These are phyloP conservation scores for Teleopsis dalmanni DNA, from an alignment of 1,140 invertebrate species.

Conservation along the genomic window DNA sequence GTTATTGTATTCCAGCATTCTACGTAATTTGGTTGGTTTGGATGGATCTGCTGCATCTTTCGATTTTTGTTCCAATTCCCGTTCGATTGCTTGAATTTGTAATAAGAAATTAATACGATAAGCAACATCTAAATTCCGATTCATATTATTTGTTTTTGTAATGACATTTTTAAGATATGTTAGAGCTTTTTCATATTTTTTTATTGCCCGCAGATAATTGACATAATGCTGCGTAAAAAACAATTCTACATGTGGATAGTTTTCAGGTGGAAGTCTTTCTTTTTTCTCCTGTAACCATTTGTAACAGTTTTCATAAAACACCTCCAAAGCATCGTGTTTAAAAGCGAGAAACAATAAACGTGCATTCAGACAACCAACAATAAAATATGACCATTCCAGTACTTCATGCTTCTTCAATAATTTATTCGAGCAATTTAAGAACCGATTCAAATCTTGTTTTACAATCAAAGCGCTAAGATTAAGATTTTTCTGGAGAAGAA, in stretches of 20 bases:
- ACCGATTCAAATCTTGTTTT: slow-evolving; percentile 10
- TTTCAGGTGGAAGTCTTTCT: too few species aligned
- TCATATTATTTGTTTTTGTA: neutral
- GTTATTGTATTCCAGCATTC: too few species aligned
- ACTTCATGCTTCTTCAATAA: slow-evolving; percentile 7
- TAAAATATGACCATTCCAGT: slow-evolving; percentile 23
- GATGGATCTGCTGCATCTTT: too few species aligned
- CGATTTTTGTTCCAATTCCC: too few species aligned
- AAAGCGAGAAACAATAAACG: slow-evolving; percentile 26
- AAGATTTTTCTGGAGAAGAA: slow-evolving; percentile 3
- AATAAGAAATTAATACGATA: slow-evolving; percentile 9
- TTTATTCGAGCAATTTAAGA: neutral
- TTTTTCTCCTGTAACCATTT: slow-evolving; percentile 17
- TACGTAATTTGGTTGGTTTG: too few species aligned
- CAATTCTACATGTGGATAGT: slow-evolving; percentile 1
- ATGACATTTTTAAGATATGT: neutral
- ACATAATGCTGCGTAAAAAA: slow-evolving; percentile 8
- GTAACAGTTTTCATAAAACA: slow-evolving; percentile 22
- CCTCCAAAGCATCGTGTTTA: slow-evolving; percentile 22
- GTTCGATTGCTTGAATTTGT: neutral
- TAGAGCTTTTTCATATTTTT: slow-evolving; percentile 8
- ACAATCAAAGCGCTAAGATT: neutral
- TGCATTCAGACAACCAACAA: slow-evolving; percentile 27
- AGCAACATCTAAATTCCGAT: slow-evolving; percentile 5
- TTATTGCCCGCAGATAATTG: slow-evolving; percentile 2